These are phyloP conservation scores for Dendrolimus pini DNA, from an alignment of 2,888 invertebrate genomes.

Conservation along the genomic window DNA sequence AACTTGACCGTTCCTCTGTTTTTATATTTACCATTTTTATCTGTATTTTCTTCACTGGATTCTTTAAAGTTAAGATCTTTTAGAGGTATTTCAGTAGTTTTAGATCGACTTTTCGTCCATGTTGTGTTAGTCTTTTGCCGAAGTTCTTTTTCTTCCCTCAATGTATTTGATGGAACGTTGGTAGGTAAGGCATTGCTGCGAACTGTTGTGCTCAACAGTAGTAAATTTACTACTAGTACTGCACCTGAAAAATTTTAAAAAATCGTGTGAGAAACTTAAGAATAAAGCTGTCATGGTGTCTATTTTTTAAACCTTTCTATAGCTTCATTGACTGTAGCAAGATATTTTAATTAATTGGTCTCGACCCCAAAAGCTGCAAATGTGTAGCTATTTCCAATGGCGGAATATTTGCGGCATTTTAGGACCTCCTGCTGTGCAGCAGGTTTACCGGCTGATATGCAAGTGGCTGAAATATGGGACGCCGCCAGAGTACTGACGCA, in stretches of 20 bases:
- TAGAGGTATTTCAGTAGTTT: conserved; percentile 48
- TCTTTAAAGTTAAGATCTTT: conserved; percentile 63
- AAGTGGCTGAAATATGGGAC: too few species aligned
- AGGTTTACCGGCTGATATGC: too few species aligned
- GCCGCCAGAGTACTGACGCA: too few species aligned
- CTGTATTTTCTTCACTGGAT: conserved; percentile 55
- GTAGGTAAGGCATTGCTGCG: conserved; percentile 45
- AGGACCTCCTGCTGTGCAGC: too few species aligned
- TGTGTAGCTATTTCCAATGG: too few species aligned
- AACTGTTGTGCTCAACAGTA: conserved; percentile 55
- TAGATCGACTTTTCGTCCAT: conserved; percentile 37
- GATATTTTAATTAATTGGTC: too few species aligned
- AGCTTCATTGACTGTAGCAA: too few species aligned
- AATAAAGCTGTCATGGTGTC: too few species aligned
- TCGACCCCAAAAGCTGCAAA: too few species aligned
- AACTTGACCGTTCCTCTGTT: conserved; percentile 61
- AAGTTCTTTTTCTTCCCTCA: conserved; percentile 39
- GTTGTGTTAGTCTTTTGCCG: conserved; percentile 33
- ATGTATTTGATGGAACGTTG: conserved; percentile 36
- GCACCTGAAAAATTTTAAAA: conserved; percentile 52
- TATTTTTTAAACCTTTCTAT: too few species aligned
- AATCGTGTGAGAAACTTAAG: not conserved
- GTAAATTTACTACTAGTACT: conserved; percentile 63
- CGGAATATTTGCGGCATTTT: too few species aligned
- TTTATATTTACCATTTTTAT: conserved; percentile 69